Base-by-base conservation (phyloP, 2,888 invertebrate species). In the Stenichneumon culpator region DNA sequence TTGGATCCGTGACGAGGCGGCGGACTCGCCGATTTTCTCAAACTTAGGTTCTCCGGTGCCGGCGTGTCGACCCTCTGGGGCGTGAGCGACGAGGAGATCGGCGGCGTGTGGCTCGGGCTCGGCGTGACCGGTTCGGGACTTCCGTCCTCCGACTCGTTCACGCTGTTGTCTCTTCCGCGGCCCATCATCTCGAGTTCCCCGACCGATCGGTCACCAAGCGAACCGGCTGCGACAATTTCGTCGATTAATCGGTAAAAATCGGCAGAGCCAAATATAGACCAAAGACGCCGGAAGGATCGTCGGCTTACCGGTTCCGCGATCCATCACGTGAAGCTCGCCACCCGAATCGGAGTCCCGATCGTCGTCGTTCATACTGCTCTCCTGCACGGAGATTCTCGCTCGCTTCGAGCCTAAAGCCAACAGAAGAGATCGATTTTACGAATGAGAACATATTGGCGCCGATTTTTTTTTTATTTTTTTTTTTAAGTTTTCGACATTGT, bases 1-100 rank as follows among this genome's bases (percentile, higher is more conserved):
- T 89, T 90, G 78, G 86, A 87, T 19, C 74, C 83, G 14, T 82
- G 83, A 88, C 95, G 94, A 0, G 94, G 94, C 60, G 90, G 90
- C 70, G 92, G 91, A 90, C 95, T 94, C 11, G 93, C 88, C 11
- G 94, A 94, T 90, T 96, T 97, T 91, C 97, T 97, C 90, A 98
- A 95, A 44, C 97, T 97, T 0, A 98, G 95, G 94, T 98, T 98
- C 93, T 98, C 98, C 0, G 98, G 98, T 0, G 96, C 96, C 0
- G 96, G 95, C 6, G 93, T 92, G 79, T 91, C 92, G 79, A 92
- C 92, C 72, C 93, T 88, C 79, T 93, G 92, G 5, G 92, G 93
- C 3, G 92, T 93, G 39, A 92, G 84, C 7, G 92, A 90, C 28
- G 93, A 91, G 54, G 92, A 92, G 19, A 92, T 82, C 4, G 93